phyloP scores from a whole-genome alignment of 2,113 vertebrate genomes.

The Larimichthys crocea region DNA sequence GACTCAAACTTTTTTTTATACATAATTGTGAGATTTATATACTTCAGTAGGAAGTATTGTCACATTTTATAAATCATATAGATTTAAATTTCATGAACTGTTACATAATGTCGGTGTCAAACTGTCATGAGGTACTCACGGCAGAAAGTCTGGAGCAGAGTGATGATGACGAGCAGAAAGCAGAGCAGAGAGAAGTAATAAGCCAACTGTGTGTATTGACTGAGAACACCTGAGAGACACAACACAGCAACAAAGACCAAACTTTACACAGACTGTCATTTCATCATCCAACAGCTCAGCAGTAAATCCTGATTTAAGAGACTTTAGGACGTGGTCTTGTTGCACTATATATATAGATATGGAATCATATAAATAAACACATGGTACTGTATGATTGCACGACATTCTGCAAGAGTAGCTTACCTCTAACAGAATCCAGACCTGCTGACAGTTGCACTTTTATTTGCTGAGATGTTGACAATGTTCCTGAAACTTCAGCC shows the following conservation, averaged over 20 bases:
- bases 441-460: neutral
- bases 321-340: too few relatives aligned
- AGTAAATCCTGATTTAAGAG: neutral
- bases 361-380: neutral
- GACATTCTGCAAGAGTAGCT: neutral
- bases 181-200: constrained; percentile 62
- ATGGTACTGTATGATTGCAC: neutral
- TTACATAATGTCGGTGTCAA: neutral
- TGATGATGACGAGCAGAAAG: constrained; percentile 53
- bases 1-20: neutral
- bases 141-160: constrained; percentile 48
- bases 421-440: neutral
- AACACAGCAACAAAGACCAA: neutral
- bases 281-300: neutral
- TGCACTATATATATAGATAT: too few relatives aligned
- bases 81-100: too few relatives aligned
- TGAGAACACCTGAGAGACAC: constrained; percentile 30
- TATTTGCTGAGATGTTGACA: constrained; percentile 11
- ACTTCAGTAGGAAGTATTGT: too few relatives aligned
- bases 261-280: neutral
- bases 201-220: constrained; percentile 36
- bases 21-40: too few relatives aligned
- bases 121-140: constrained; percentile 33
- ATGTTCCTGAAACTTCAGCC: rapidly evolving
- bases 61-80: too few relatives aligned